Evolutionary conservation across 1,140 invertebrate species (phyloP).

Genomic region (Metopolophium dirhodum): DNA sequence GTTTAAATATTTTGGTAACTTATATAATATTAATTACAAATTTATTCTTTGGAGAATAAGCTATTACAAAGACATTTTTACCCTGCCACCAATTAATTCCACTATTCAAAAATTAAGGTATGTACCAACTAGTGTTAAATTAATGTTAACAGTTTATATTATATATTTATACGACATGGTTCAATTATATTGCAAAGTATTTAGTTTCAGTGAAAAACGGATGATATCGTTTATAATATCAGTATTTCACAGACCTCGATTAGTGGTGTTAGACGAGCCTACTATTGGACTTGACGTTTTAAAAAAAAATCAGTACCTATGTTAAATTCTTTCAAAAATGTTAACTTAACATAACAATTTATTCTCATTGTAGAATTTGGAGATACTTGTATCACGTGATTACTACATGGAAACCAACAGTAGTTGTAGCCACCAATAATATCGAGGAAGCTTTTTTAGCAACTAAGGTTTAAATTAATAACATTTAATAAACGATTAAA

Average conservation of each 20-base stretch:
- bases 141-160: neutral
- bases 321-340: neutral
- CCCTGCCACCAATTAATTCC: neutral
- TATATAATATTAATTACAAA: conserved; percentile 35
- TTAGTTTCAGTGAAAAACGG: conserved; percentile 45
- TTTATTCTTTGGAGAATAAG: conserved; percentile 28
- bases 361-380: conserved; percentile 21
- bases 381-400: neutral
- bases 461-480: neutral
- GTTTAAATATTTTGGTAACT: conserved; percentile 26
- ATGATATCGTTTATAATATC: conserved; percentile 43
- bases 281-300: conserved; percentile 42
- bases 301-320: conserved; percentile 22
- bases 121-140: neutral
- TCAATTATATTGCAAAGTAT: neutral
- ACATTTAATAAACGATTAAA: neutral
- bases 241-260: conserved; percentile 40
- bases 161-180: neutral
- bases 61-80: conserved; percentile 32
- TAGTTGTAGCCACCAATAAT: conserved; percentile 45
- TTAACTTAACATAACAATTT: neutral
- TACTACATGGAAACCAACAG: conserved; percentile 37
- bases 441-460: conserved; percentile 47
- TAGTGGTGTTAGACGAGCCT: conserved; percentile 48
- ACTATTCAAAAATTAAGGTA: conserved; percentile 27